A percentile compares a stretch with the other conserved stretches of the same genome.
Conservation (phyloP, 2,888 invertebrate species). For the Reticulitermes lucifugus region DNA sequence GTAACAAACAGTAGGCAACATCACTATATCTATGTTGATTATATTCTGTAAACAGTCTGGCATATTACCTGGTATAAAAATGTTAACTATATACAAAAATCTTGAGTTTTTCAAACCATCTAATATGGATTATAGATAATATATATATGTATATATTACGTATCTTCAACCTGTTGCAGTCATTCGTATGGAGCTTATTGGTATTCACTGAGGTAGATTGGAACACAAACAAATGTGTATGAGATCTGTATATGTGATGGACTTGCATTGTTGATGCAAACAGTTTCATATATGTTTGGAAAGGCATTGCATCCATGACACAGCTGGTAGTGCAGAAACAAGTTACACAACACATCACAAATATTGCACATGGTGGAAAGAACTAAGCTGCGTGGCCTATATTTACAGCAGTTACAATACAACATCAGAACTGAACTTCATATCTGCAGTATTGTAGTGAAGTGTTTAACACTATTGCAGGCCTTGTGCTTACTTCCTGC, state of each 20-base stretch:
- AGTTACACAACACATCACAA: neutral
- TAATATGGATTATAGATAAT: slow-evolving; percentile 32
- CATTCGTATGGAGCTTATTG: slow-evolving; percentile 32
- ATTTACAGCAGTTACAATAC: too few species aligned
- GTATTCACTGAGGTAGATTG: slow-evolving; percentile 40
- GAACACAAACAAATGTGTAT: slow-evolving; percentile 34
- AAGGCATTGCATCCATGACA: neutral
- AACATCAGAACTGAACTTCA: too few species aligned
- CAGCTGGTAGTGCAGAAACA: neutral
- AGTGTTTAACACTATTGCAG: too few species aligned
- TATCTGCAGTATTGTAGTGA: too few species aligned
- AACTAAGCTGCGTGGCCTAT: neutral
- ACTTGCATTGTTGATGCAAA: slow-evolving; percentile 32
- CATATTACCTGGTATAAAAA: slow-evolving; percentile 48
- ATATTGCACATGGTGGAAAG: neutral
- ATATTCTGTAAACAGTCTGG: slow-evolving; percentile 45
- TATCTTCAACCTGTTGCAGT: slow-evolving; percentile 44
- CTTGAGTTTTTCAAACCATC: slow-evolving; percentile 24
- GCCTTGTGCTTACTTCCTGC: too few species aligned
- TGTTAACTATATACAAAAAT: slow-evolving; percentile 51
- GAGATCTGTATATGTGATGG: slow-evolving; percentile 26
- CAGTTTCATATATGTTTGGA: neutral
- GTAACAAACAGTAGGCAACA: slow-evolving; percentile 51
- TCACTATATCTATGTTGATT: slow-evolving; percentile 45
- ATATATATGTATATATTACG: slow-evolving; percentile 45